These are phyloP conservation scores for Marmota monax DNA, from an alignment of 2,113 vertebrate species.

Conservation along the genomic window DNA sequence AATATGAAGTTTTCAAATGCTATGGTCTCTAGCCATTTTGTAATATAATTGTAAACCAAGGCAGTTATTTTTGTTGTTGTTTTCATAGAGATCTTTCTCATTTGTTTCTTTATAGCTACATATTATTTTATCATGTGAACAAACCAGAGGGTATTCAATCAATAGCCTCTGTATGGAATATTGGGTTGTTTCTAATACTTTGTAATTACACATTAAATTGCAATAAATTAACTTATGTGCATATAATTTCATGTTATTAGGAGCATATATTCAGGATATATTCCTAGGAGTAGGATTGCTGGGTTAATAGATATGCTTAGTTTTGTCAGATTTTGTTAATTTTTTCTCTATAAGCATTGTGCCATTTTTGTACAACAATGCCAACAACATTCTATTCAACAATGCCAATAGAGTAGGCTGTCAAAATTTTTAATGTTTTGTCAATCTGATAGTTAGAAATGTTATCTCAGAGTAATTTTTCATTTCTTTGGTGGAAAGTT, in stretches of 20 bases:
- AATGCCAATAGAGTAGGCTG: not conserved
- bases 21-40: not conserved
- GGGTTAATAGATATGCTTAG: not conserved
- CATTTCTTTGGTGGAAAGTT: constrained; percentile 18
- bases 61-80: not conserved
- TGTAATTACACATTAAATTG: not conserved
- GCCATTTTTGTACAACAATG: not conserved
- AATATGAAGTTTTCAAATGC: not conserved
- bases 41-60: constrained; percentile 1
- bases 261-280: constrained; percentile 3
- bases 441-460: not conserved
- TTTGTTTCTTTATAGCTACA: not conserved
- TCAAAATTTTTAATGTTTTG: not conserved
- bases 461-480: not conserved
- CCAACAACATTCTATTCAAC: not conserved
- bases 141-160: not conserved
- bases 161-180: not conserved
- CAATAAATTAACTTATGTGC: not conserved
- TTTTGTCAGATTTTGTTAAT: not conserved
- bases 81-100: not conserved
- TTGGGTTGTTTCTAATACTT: not conserved
- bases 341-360: not conserved
- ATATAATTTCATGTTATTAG: not conserved
- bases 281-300: constrained; percentile 28
- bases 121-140: not conserved